These are phyloP conservation scores for Choloepus didactylus DNA, from an alignment of 2,797 vertebrate species.

Conservation along the genomic window DNA sequence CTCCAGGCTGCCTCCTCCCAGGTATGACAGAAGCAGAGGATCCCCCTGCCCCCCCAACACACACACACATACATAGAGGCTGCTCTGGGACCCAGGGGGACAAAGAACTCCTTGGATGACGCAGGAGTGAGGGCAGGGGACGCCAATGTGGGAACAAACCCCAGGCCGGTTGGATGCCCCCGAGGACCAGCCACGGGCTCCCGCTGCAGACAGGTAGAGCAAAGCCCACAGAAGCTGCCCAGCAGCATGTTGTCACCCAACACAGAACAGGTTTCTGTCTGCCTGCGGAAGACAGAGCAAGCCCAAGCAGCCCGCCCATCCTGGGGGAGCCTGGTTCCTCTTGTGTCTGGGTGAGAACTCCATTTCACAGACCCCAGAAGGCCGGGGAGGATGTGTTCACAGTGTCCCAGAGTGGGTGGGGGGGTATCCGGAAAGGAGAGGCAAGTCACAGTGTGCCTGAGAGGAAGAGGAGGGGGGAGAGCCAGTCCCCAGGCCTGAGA, in stretches of 20 bases:
- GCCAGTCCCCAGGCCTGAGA: not conserved
- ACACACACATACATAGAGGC: not conserved
- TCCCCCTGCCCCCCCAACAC: not conserved
- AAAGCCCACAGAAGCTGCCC: conserved; percentile 8
- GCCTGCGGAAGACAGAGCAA: not conserved
- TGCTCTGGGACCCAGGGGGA: not conserved
- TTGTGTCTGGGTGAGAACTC: not conserved
- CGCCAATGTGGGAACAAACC: conserved; percentile 28
- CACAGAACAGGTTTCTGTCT: not conserved
- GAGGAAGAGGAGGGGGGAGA: not conserved
- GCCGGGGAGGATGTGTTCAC: not conserved
- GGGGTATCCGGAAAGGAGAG: not conserved
- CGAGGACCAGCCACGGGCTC: conserved; percentile 11
- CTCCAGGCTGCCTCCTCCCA: not conserved
- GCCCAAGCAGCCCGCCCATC: not conserved
- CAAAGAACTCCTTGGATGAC: conserved; percentile 23
- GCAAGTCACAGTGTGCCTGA: not conserved
- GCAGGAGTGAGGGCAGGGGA: not conserved
- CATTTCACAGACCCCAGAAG: not conserved
- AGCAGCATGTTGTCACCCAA: not conserved
- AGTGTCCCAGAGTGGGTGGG: not conserved
- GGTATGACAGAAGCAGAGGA: not conserved
- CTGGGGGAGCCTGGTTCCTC: not conserved
- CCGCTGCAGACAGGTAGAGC: not conserved
- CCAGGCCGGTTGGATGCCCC: not conserved